These are phyloP conservation scores for Callinectes sapidus DNA, from an alignment of 2,888 invertebrate genomes.

Conservation along the genomic window DNA sequence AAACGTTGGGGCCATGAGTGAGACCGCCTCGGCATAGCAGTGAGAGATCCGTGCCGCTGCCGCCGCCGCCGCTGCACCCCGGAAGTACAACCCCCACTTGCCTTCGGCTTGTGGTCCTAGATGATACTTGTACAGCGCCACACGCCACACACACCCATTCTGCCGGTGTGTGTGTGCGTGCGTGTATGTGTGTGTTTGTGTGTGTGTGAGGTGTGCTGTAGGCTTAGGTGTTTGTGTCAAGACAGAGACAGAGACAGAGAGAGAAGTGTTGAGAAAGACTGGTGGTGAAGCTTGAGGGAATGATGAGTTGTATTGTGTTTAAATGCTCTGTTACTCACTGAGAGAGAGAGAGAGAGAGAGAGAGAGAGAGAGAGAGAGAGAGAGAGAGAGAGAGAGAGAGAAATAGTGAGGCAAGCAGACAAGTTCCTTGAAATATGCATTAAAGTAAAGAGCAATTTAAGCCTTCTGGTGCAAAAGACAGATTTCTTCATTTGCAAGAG, in stretches of 20 bases:
- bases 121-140: conserved; percentile 50
- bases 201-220: conserved; percentile 44
- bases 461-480: background rate
- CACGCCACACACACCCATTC: conserved; percentile 45
- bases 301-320: background rate
- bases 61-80: conserved; percentile 30
- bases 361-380: no score
- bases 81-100: conserved; percentile 63
- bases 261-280: background rate
- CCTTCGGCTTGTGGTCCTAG: conserved; percentile 46
- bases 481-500: background rate
- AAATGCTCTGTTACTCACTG: background rate
- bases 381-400: background rate
- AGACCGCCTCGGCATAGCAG: conserved; percentile 64
- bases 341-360: no score
- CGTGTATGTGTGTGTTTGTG: conserved; percentile 46
- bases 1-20: conserved; percentile 56
- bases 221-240: conserved; percentile 30
- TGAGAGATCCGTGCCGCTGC: background rate
- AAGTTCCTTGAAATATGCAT: background rate
- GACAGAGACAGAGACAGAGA: conserved; percentile 24
- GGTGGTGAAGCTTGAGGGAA: background rate
- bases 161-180: conserved; percentile 19
- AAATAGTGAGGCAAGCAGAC: background rate
- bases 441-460: background rate